phyloP scores from a whole-genome alignment of 1,140 invertebrate species.

The Ceratina australensis region DNA sequence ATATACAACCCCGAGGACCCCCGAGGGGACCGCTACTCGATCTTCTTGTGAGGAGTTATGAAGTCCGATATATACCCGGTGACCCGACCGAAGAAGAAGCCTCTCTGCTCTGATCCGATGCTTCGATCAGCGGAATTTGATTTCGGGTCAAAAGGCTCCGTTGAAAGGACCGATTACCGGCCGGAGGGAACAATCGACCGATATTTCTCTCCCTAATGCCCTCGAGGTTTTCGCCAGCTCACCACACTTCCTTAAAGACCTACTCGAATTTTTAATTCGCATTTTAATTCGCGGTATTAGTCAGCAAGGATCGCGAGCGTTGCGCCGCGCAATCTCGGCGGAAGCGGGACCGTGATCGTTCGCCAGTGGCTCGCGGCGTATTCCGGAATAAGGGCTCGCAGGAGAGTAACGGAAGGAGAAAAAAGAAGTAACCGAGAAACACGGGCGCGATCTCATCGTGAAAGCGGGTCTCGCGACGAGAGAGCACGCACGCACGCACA shows the following conservation, averaged over 20 bases:
- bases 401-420: too few relatives aligned
- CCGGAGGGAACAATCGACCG: not conserved
- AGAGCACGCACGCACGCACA: not conserved
- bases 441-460: slow-evolving; percentile 57
- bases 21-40: slow-evolving; percentile 47
- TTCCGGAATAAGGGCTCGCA: slow-evolving; percentile 50
- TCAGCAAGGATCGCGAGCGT: too few relatives aligned
- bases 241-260: not conserved
- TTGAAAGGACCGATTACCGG: slow-evolving; percentile 1
- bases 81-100: slow-evolving; percentile 39
- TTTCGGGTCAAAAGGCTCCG: slow-evolving; percentile 6
- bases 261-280: not conserved
- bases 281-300: slow-evolving; percentile 32
- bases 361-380: slow-evolving; percentile 49
- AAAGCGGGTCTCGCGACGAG: slow-evolving; percentile 37
- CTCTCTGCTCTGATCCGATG: not conserved
- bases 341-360: slow-evolving; percentile 36
- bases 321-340: slow-evolving; percentile 28
- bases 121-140: not conserved
- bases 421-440: not conserved
- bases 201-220: not conserved
- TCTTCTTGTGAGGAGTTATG: slow-evolving; percentile 58
- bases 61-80: slow-evolving; percentile 53
- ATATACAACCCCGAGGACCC: slow-evolving; percentile 61
- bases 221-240: not conserved